A percentile compares a stretch with the other conserved stretches of the same genome.
Evolutionary conservation across 2,888 invertebrate genomes (phyloP).

Genomic region (Hoplodrina ambigua): DNA sequence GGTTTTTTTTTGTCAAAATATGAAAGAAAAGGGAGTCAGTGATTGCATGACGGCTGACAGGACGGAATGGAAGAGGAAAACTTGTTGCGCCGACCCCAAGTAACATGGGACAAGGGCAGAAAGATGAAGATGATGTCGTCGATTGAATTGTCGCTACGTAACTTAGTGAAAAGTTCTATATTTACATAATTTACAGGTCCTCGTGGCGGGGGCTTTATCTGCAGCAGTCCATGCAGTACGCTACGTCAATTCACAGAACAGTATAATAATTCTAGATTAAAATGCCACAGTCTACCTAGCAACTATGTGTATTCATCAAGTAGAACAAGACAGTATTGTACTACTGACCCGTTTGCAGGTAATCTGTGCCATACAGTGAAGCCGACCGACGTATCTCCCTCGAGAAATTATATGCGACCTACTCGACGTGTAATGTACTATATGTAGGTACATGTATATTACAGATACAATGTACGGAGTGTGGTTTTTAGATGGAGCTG

Average conservation of each 20-base stretch:
- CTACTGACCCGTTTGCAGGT: slow-evolving; percentile 51
- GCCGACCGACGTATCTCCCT: slow-evolving; percentile 47
- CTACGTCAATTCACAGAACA: not conserved
- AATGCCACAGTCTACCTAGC: slow-evolving; percentile 10
- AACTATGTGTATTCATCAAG: slow-evolving; percentile 29
- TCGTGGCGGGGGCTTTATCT: too few species aligned
- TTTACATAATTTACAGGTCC: too few species aligned
- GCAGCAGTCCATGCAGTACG: not conserved
- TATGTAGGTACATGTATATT: not conserved
- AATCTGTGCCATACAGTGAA: slow-evolving; percentile 48
- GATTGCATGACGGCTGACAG: too few species aligned
- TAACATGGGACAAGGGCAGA: too few species aligned
- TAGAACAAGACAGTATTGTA: slow-evolving; percentile 42
- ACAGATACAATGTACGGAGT: slow-evolving; percentile 25
- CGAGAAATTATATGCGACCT: slow-evolving; percentile 61
- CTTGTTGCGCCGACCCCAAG: too few species aligned
- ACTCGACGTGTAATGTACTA: slow-evolving; percentile 41
- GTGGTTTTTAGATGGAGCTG: not conserved
- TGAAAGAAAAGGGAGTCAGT: too few species aligned
- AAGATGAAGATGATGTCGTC: too few species aligned
- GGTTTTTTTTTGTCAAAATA: too few species aligned
- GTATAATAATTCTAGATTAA: not conserved
- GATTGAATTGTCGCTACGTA: too few species aligned
- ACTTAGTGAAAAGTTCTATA: too few species aligned
- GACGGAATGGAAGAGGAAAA: too few species aligned